Evolutionary conservation across 2,113 vertebrate species (phyloP).

Genomic region (Pterocles burchelli): DNA sequence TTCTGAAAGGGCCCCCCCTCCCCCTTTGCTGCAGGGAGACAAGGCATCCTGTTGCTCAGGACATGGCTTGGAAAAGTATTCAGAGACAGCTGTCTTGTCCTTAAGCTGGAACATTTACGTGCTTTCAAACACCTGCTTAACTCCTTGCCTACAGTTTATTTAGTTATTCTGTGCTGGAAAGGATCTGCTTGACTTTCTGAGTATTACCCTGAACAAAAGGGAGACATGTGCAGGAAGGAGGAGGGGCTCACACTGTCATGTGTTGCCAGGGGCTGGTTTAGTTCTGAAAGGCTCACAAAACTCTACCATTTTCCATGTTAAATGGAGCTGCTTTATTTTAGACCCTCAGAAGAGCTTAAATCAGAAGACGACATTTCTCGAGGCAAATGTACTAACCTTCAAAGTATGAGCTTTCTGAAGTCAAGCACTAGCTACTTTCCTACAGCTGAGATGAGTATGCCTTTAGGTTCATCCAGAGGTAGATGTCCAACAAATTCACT

Average conservation of each 20-base stretch:
- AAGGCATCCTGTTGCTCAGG: neutral
- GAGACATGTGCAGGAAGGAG: neutral
- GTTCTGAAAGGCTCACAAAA: neutral
- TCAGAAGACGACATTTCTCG: neutral
- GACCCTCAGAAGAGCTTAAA: neutral
- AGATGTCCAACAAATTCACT: neutral
- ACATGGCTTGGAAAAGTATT: neutral
- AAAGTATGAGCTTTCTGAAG: neutral
- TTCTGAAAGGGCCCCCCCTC: neutral
- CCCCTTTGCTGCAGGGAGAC: neutral
- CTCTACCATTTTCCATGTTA: neutral
- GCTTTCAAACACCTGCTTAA: neutral
- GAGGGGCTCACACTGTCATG: neutral
- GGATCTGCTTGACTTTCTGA: neutral
- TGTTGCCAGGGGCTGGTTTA: neutral
- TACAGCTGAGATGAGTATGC: neutral
- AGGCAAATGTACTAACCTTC: conserved; percentile 13
- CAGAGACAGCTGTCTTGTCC: neutral
- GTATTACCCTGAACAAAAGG: neutral
- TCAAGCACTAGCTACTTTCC: neutral
- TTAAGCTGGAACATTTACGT: neutral
- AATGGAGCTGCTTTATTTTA: neutral
- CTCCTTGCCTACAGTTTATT: neutral
- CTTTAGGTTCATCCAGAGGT: neutral
- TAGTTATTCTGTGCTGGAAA: neutral